These are phyloP conservation scores for Cryptus armator DNA, from an alignment of 2,888 invertebrate species.

Conservation along the genomic window DNA sequence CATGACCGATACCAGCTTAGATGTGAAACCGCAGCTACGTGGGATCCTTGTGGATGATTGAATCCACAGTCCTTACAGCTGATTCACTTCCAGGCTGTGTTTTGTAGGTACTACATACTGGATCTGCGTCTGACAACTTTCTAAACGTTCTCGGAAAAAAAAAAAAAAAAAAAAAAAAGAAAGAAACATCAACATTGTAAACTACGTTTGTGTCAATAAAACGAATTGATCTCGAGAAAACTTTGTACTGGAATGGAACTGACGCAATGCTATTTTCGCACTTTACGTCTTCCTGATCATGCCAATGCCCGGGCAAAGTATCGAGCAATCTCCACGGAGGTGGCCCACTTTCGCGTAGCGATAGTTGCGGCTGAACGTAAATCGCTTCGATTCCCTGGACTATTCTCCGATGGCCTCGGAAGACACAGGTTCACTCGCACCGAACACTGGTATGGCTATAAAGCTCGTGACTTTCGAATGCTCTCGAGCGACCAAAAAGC, in stretches of 20 bases:
- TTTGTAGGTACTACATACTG: background rate
- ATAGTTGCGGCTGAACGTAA: constrained; percentile 51
- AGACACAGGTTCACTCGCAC: constrained; percentile 9
- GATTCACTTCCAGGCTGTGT: background rate
- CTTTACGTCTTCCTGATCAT: background rate
- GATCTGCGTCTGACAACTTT: background rate
- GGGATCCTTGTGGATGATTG: constrained; percentile 27
- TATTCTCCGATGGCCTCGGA: constrained; percentile 43
- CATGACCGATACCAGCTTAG: constrained; percentile 33
- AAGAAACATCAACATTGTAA: background rate
- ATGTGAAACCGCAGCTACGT: constrained; percentile 20
- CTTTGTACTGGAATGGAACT: too few relatives aligned
- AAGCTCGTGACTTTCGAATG: constrained; percentile 53
- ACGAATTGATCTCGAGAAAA: background rate
- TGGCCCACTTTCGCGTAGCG: constrained; percentile 42
- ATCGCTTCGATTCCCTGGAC: constrained; percentile 64
- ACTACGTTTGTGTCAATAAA: too few relatives aligned
- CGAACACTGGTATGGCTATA: constrained; percentile 27
- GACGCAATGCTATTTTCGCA: constrained; percentile 7
- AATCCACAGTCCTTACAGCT: constrained; percentile 22
- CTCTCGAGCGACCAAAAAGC: constrained; percentile 44
- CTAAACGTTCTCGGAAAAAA: background rate
- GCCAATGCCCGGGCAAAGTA: background rate
- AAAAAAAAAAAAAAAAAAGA: background rate
- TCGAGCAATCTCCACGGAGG: constrained; percentile 39